Evolutionary conservation across 2,888 invertebrate genomes (phyloP).

Genomic region (Netelia inedita): DNA sequence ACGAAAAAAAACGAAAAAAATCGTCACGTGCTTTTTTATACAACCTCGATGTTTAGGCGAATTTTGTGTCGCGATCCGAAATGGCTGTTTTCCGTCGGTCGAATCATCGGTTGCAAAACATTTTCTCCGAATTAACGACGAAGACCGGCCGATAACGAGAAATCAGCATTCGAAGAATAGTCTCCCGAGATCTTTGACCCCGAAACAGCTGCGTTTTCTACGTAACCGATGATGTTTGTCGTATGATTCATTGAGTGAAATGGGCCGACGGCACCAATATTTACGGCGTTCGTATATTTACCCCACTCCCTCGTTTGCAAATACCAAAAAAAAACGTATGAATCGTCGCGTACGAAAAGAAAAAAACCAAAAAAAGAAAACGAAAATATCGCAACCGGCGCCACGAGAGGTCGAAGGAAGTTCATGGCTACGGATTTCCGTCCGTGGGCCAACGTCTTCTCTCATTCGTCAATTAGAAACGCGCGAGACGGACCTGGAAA

Average conservation of each 20-base stretch:
- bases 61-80: background rate
- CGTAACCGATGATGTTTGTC: constrained; percentile 11
- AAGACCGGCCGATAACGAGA: constrained; percentile 1
- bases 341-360: background rate
- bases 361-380: constrained; percentile 12
- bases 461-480: constrained; percentile 76
- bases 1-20: background rate
- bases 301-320: background rate
- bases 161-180: constrained; percentile 36
- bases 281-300: background rate
- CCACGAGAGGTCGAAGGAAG: constrained; percentile 33
- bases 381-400: background rate
- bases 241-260: constrained; percentile 16
- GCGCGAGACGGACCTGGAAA: constrained; percentile 72
- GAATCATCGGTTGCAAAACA: constrained; percentile 21
- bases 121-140: constrained; percentile 17
- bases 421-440: constrained; percentile 24
- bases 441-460: constrained; percentile 36
- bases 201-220: constrained; percentile 25
- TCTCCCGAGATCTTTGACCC: constrained; percentile 55
- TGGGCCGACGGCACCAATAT: background rate
- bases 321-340: background rate
- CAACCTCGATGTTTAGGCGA: too few relatives aligned
- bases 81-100: background rate
- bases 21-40: background rate